phyloP scores from a whole-genome alignment of 2,113 vertebrate genomes.

The Monopterus albus region DNA sequence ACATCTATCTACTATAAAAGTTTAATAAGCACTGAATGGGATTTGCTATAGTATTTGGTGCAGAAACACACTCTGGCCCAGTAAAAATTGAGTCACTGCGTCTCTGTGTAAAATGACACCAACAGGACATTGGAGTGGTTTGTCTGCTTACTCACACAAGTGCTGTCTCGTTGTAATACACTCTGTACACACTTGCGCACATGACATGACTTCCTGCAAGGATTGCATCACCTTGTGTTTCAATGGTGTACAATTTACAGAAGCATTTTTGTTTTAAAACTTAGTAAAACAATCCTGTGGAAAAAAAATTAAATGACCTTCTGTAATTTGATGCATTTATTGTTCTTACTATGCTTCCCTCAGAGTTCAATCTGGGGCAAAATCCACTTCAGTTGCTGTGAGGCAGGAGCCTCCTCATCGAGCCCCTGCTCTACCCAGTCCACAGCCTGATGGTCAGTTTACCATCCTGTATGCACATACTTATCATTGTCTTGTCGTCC shows the following conservation, averaged over 20 bases:
- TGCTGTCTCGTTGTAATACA: neutral
- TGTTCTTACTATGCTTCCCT: neutral
- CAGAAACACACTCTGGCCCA: neutral
- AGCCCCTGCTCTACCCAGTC: constrained; percentile 48
- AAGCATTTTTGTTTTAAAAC: no score
- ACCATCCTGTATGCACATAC: neutral
- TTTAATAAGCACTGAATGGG: no score
- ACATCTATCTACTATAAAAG: no score
- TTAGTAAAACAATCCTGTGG: no score
- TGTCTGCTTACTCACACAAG: constrained; percentile 11
- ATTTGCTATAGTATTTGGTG: neutral
- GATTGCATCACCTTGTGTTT: constrained; percentile 9
- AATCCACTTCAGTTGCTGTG: constrained; percentile 14
- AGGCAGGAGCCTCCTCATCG: constrained; percentile 56
- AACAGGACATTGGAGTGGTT: constrained; percentile 34
- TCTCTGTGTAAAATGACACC: neutral
- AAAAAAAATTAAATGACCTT: neutral
- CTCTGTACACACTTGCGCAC: constrained; percentile 18
- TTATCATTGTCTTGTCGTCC: neutral
- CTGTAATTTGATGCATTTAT: neutral
- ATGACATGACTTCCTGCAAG: constrained; percentile 30
- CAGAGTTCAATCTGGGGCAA: constrained; percentile 66
- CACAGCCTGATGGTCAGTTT: constrained; percentile 70
- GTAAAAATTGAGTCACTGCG: neutral
- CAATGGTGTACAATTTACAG: no score